These are phyloP conservation scores for Meda fulgida DNA, from an alignment of 2,797 vertebrate species.

Conservation along the genomic window DNA sequence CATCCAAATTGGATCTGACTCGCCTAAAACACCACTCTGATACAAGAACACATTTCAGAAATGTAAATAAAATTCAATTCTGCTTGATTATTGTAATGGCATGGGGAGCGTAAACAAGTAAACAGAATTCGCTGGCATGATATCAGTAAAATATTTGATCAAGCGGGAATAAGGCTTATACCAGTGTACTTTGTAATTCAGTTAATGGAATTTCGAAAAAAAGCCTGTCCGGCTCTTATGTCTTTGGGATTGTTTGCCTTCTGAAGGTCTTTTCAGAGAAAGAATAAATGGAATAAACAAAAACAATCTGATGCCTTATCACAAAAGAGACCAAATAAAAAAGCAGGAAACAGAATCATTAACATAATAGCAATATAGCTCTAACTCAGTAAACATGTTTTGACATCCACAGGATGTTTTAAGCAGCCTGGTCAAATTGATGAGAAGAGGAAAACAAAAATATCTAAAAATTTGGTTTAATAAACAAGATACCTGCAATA, in stretches of 20 bases:
- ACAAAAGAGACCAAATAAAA: not conserved
- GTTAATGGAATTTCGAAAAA: not conserved
- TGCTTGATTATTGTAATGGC: constrained; percentile 21
- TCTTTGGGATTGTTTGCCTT: constrained; percentile 6
- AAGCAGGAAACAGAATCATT: not conserved
- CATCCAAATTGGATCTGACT: constrained; percentile 10
- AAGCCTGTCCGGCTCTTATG: not conserved
- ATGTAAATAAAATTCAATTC: constrained; percentile 25
- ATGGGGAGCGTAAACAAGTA: constrained; percentile 11
- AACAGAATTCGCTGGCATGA: constrained; percentile 18
- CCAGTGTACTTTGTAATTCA: constrained; percentile 28
- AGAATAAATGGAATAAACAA: constrained; percentile 30
- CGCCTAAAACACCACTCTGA: constrained; percentile 7
- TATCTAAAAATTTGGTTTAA: not conserved
- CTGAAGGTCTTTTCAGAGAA: constrained; percentile 19
- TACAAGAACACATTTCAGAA: constrained; percentile 10
- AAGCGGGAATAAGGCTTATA: constrained; percentile 3
- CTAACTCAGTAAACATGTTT: constrained; percentile 30
- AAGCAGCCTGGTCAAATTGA: constrained; percentile 8
- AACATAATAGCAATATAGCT: not conserved
- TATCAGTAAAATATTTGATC: constrained; percentile 41
- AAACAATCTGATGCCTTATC: constrained; percentile 14
- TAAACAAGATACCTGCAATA: not conserved
- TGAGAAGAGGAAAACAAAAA: constrained; percentile 32
- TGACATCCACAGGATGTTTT: constrained; percentile 27